Base-by-base conservation (phyloP, 1,140 invertebrate genomes). In the Sesamia nonagrioides region DNA sequence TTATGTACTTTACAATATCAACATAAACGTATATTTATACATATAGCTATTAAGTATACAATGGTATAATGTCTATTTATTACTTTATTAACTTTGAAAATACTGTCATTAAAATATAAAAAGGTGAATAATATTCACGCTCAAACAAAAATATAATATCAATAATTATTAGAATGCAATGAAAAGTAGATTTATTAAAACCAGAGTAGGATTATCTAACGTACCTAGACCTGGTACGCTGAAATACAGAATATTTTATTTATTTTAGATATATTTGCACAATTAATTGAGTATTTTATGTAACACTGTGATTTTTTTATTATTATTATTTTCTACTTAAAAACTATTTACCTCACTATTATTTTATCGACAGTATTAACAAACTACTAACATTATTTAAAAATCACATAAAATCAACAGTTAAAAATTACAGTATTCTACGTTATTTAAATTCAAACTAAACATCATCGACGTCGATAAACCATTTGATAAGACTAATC, bases 21-120 rank as follows among this genome's bases (percentile, higher is more conserved):
- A 77, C 50, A 76, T 72, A 61, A 78, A 77, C 71, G 27, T 77
- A 77, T 74, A 33, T 69, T 77, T 69, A 69, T 78, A 77, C 66
- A 66, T 71, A n/a, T n/a, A n/a, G n/a, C 58, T 78, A 78, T 77
- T 73, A 81, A 81, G 69, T 78, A 40, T 81, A 81, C 80, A 78
- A 74, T 52, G 71, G 40, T 73, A 72, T 81, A 81, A 78, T 74
- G 78, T 60, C 80, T 81, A 71, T 69, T 48, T 40, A 50, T 75
- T 75, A 45, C 37, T 77, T 69, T 77, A 72, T 66, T 61, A 54
- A 52, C 61, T 76, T 68, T 80, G 77, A 60, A 37, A 68, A 75
- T 75, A 75, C 45, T 63, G 15, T 18, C 42, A 50, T 15, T 68
- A 48, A 33, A 15, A 69, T 9, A 66, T 42, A 15, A 42, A 11